Conservation (phyloP, 2,797 vertebrate genomes). For the Enteromius argenteus region DNA sequence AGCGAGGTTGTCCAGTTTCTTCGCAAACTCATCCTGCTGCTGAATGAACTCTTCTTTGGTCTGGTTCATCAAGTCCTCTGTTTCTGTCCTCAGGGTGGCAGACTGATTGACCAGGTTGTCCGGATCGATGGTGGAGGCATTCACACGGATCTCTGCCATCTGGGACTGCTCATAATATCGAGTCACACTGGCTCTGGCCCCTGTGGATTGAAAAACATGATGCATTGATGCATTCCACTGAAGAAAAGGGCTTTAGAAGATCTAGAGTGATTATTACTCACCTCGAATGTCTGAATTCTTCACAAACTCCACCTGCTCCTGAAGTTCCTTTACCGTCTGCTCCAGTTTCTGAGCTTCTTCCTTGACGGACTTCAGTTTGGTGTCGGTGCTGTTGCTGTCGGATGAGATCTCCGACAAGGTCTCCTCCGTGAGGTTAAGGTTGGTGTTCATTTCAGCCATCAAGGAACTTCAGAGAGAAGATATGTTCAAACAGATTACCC, state of each 20-base stretch:
- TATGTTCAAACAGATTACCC: neutral
- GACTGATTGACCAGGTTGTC: slow-evolving; percentile 82
- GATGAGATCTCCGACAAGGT: slow-evolving; percentile 74
- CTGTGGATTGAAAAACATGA: slow-evolving; percentile 69
- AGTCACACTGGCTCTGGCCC: slow-evolving; percentile 88
- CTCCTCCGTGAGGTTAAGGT: slow-evolving; percentile 83
- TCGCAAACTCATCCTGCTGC: slow-evolving; percentile 85
- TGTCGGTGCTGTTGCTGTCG: slow-evolving; percentile 76
- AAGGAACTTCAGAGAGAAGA: slow-evolving; percentile 80
- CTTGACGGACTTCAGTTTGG: slow-evolving; percentile 78
- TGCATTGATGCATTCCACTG: neutral
- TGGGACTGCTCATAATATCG: slow-evolving; percentile 90
- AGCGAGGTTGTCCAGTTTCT: slow-evolving; percentile 89
- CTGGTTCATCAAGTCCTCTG: slow-evolving; percentile 84
- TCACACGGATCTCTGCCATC: slow-evolving; percentile 85
- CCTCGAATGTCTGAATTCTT: slow-evolving; percentile 95
- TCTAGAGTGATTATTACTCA: slow-evolving; percentile 66
- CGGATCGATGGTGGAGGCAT: slow-evolving; percentile 80
- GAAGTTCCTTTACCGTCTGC: slow-evolving; percentile 84
- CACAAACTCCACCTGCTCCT: slow-evolving; percentile 92
- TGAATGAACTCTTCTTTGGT: slow-evolving; percentile 80
- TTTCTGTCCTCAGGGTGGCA: slow-evolving; percentile 73
- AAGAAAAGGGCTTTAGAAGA: neutral
- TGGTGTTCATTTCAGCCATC: slow-evolving; percentile 82
- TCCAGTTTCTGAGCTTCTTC: slow-evolving; percentile 86